These are phyloP conservation scores for Mesoligia furuncula DNA, from an alignment of 2,888 invertebrate genomes.

Conservation along the genomic window DNA sequence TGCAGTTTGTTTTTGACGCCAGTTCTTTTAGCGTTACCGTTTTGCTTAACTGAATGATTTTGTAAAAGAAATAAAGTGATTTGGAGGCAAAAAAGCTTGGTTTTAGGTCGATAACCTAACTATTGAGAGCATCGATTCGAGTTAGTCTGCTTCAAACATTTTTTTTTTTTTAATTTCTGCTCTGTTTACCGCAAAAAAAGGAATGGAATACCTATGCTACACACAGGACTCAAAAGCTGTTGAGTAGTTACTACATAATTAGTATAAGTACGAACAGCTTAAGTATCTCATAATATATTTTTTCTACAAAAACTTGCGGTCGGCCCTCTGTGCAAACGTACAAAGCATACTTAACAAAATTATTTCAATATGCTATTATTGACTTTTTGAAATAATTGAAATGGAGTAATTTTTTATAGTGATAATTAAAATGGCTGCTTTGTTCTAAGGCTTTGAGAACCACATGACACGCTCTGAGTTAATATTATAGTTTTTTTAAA, in stretches of 20 bases:
- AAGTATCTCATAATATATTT: constrained; percentile 52
- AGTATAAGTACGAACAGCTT: constrained; percentile 51
- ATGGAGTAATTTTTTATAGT: constrained; percentile 46
- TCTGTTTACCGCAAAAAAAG: constrained; percentile 33
- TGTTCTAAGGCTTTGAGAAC: constrained; percentile 41
- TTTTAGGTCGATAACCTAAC: constrained; percentile 10
- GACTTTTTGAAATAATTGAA: constrained; percentile 64
- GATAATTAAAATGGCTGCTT: constrained; percentile 55
- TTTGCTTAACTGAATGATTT: constrained; percentile 24
- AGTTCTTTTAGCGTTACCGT: constrained; percentile 32
- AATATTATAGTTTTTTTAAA: constrained; percentile 17
- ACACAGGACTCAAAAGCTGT: constrained; percentile 37
- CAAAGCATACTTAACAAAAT: constrained; percentile 59
- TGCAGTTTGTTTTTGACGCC: constrained; percentile 46
- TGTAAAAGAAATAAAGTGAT: constrained; percentile 12
- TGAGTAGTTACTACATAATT: constrained; percentile 59
- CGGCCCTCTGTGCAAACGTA: constrained; percentile 55
- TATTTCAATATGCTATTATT: constrained; percentile 64
- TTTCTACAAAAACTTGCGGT: constrained; percentile 58
- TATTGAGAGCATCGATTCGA: neutral
- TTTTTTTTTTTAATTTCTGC: constrained; percentile 13
- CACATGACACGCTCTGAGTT: constrained; percentile 54
- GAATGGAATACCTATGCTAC: constrained; percentile 19
- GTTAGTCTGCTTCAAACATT: constrained; percentile 17
- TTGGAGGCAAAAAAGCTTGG: constrained; percentile 29